Base-by-base conservation (phyloP, 2,113 vertebrate species). In the Ceyx cyanopectus region DNA sequence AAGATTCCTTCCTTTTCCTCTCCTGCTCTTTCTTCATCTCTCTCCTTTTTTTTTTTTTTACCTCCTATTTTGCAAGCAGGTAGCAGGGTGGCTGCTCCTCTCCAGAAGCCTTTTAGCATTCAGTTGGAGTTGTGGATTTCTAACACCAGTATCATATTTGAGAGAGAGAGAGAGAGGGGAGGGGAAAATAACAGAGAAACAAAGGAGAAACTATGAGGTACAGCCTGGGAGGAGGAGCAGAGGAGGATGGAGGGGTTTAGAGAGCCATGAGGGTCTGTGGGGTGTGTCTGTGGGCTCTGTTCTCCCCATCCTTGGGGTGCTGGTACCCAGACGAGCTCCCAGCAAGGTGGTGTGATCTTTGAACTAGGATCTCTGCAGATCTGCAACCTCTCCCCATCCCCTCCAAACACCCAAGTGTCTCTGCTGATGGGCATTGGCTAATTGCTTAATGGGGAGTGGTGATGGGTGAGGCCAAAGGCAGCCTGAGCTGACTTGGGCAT, bases 51-150 rank as follows among this genome's bases (percentile, higher is more conserved):
- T 37, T 37, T 37, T 22, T 67, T 80, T 60, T 32, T 74, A n/a
- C 73, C 57, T 82, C 13, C 3, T 19, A 0, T 82, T 94, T 88
- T 34, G 12, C 90, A 90, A 94, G 92, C 62, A 83, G 93, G 93
- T 83, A 27, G 72, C 80, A 80, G 68, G 92, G 95, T 68, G 91
- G 83, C 90, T 92, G 87, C 92, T 92, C 69, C 91, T 90, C 85
- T 87, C 86, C 92, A 78, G 73, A 66, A 67, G n/a, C 75, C 78
- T 77, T 34, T 93, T 94, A 92, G 83, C 93, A 93, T 94, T 95
- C 96, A 85, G 75, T 78, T 90, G 94, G 46, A 93, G 95, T 93
- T 8, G 26, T 87, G 87, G 77, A 73, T 80, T 96, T 95, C 65
- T 91, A 96, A 81, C 79, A 72, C 46, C 1, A 5, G 89, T 69